phyloP scores from a whole-genome alignment of 1,140 invertebrate genomes.

The Drosophila nikananu region DNA sequence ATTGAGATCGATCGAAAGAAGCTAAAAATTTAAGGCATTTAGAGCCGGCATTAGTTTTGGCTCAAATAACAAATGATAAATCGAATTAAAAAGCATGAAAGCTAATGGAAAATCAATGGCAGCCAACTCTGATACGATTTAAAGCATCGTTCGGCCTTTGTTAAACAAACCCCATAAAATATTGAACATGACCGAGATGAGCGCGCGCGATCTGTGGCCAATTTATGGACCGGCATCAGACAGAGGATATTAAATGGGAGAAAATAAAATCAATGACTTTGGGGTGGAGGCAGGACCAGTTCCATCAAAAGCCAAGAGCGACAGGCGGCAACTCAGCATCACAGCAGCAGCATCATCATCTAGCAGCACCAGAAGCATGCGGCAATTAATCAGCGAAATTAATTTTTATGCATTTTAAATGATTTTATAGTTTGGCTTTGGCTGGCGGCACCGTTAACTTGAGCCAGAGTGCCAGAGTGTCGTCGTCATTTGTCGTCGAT shows the following conservation, averaged over 20 bases:
- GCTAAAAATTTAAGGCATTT: neutral
- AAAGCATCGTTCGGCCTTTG: slow-evolving; percentile 2
- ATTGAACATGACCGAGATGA: slow-evolving; percentile 15
- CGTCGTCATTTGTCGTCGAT: slow-evolving; percentile 61
- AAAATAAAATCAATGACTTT: slow-evolving; percentile 54
- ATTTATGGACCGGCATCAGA: slow-evolving; percentile 58
- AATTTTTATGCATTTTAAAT: slow-evolving; percentile 84
- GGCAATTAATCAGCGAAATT: slow-evolving; percentile 82
- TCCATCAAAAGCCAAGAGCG: slow-evolving; percentile 40
- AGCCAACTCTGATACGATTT: slow-evolving; percentile 13
- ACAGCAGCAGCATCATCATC: slow-evolving; percentile 18
- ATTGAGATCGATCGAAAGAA: neutral
- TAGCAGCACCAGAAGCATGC: slow-evolving; percentile 24
- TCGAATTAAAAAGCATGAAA: slow-evolving; percentile 1
- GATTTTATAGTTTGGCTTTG: slow-evolving; percentile 54
- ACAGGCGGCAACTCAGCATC: slow-evolving; percentile 25
- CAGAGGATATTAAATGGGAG: slow-evolving; percentile 71
- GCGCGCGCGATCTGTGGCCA: slow-evolving; percentile 31
- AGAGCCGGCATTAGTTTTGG: neutral
- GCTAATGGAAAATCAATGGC: slow-evolving; percentile 6
- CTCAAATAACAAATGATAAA: slow-evolving; percentile 1
- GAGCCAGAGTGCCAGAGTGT: slow-evolving; percentile 12
- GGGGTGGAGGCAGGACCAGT: slow-evolving; percentile 22
- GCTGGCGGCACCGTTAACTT: slow-evolving; percentile 59
- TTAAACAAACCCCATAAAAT: slow-evolving; percentile 35